phyloP scores from a whole-genome alignment of 2,113 vertebrate genomes.

The Progne subis region DNA sequence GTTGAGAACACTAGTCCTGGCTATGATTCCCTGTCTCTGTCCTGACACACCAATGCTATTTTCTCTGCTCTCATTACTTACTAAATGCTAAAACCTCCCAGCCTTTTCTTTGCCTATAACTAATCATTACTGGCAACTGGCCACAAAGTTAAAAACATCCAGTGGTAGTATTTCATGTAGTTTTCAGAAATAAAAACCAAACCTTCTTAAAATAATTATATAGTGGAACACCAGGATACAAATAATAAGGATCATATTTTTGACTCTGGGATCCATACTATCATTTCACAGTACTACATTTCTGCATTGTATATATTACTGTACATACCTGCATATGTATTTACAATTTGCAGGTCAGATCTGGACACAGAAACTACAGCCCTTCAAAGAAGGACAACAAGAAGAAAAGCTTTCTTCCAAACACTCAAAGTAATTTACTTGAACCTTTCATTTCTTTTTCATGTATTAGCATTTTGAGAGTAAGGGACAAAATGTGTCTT shows the following conservation, averaged over 20 bases:
- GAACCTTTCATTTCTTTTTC: background rate
- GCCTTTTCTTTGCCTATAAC: background rate
- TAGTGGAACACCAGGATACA: background rate
- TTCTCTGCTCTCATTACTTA: background rate
- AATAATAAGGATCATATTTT: background rate
- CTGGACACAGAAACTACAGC: background rate
- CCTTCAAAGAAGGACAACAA: background rate
- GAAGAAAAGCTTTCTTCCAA: background rate
- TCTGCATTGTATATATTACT: background rate
- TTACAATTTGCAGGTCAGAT: background rate
- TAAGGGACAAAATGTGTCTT: background rate
- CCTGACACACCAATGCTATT: background rate
- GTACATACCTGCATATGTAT: no score
- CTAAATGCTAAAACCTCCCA: constrained; percentile 9
- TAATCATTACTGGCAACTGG: constrained; percentile 26
- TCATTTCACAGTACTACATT: background rate
- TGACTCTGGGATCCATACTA: background rate
- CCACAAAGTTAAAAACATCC: background rate
- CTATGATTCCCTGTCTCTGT: background rate
- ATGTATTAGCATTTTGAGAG: background rate
- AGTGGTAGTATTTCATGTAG: background rate
- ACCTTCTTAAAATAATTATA: background rate
- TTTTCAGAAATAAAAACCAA: background rate
- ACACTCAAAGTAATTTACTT: background rate
- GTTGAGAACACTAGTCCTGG: background rate